phyloP scores from a whole-genome alignment of 2,888 invertebrate species.

The Idaea straminata region DNA sequence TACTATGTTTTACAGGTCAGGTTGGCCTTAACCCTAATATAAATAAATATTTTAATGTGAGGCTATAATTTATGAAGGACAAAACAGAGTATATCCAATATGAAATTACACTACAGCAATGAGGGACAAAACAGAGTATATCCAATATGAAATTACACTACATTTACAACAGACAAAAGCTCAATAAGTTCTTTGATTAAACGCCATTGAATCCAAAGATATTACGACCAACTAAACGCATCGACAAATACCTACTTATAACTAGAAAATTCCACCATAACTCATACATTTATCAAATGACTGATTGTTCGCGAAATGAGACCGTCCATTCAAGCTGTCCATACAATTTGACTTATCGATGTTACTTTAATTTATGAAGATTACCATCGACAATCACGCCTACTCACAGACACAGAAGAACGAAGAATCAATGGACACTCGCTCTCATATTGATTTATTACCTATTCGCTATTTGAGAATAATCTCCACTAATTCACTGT shows the following conservation, averaged over 20 bases:
- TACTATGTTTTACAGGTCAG: too few species aligned
- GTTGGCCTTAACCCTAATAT: too few species aligned
- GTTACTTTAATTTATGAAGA: slow-evolving; percentile 71
- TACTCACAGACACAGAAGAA: slow-evolving; percentile 46
- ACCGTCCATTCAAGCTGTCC: slow-evolving; percentile 39
- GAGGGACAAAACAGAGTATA: background rate
- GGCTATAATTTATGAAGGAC: too few species aligned
- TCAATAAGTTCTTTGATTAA: slow-evolving; percentile 31
- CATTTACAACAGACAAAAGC: slow-evolving; percentile 19
- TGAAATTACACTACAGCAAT: background rate
- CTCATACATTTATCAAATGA: slow-evolving; percentile 45
- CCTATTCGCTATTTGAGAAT: slow-evolving; percentile 72
- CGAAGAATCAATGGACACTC: slow-evolving; percentile 66
- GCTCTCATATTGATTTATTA: slow-evolving; percentile 60
- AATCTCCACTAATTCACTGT: slow-evolving; percentile 77
- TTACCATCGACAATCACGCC: slow-evolving; percentile 67
- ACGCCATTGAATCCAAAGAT: slow-evolving; percentile 11
- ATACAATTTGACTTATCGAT: slow-evolving; percentile 50
- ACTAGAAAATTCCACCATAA: slow-evolving; percentile 27
- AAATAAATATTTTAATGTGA: too few species aligned
- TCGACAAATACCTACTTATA: slow-evolving; percentile 4
- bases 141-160: background rate
- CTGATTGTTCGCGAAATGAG: slow-evolving; percentile 55
- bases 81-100: background rate
- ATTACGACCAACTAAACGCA: background rate